phyloP scores from a whole-genome alignment of 2,113 vertebrate genomes.

The Neolamprologus longior region DNA sequence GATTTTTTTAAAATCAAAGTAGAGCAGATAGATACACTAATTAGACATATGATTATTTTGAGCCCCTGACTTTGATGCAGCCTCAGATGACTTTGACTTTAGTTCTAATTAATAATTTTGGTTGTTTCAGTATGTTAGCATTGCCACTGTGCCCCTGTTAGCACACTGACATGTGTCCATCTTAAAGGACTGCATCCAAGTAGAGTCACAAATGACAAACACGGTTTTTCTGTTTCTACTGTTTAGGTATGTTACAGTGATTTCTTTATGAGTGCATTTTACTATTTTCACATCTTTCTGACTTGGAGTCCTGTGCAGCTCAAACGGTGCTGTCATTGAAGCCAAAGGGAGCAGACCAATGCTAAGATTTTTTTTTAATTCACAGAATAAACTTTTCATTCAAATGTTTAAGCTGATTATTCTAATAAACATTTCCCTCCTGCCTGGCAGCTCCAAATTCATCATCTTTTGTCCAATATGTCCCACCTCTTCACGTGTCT shows the following conservation, averaged over 20 bases:
- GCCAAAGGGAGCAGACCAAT: neutral
- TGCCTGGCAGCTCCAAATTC: neutral
- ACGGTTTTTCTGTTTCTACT: fast-evolving
- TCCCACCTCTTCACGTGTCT: neutral
- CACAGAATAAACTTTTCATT: neutral
- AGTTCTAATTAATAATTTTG: neutral
- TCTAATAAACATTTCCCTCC: neutral
- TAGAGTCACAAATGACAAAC: neutral
- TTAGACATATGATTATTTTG: neutral
- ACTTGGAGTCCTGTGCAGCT: neutral
- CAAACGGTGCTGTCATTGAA: neutral
- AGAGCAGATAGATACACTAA: neutral
- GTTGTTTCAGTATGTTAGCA: neutral
- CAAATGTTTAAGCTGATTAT: neutral
- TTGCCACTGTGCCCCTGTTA: neutral
- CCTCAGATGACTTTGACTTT: neutral
- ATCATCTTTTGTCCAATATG: neutral
- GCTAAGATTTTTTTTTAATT: neutral
- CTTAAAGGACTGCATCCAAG: neutral
- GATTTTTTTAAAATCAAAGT: neutral
- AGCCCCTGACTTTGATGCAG: fast-evolving
- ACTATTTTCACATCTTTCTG: neutral
- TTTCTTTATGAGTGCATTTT: neutral
- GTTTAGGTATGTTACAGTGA: neutral
- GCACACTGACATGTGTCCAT: neutral